A percentile compares a stretch with the other conserved stretches of the same genome.
phyloP scores from a whole-genome alignment of 2,113 vertebrate species.

The Anoplopoma fimbria region DNA sequence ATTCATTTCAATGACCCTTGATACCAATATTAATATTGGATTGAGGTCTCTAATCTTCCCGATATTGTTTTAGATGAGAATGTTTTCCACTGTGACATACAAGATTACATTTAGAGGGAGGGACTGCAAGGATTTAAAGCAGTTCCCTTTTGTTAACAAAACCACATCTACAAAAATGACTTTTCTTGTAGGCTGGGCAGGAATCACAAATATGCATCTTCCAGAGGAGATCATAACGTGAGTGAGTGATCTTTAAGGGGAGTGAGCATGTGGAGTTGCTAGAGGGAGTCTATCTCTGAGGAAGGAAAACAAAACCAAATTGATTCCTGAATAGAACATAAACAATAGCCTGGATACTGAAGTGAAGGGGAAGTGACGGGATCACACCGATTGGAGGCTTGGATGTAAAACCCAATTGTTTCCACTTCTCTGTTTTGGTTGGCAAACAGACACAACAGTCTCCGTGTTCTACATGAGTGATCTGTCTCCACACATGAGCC shows the following conservation, averaged over 20 bases:
- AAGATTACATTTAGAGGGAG: slow-evolving; percentile 52
- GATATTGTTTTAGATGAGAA: slow-evolving; percentile 48
- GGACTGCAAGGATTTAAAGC: slow-evolving; percentile 38
- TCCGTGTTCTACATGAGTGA: slow-evolving; percentile 48
- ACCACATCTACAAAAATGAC: slow-evolving; percentile 43
- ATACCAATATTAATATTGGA: slow-evolving; percentile 24
- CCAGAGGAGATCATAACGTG: slow-evolving; percentile 50
- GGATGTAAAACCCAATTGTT: slow-evolving; percentile 67
- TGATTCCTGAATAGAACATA: slow-evolving; percentile 35
- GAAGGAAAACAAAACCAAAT: slow-evolving; percentile 5
- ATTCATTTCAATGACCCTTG: slow-evolving; percentile 27
- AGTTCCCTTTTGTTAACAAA: slow-evolving; percentile 51
- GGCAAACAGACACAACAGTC: slow-evolving; percentile 42
- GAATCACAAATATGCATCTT: slow-evolving; percentile 57
- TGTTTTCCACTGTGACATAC: slow-evolving; percentile 43
- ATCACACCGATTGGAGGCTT: slow-evolving; percentile 45
- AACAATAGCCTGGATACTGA: slow-evolving; percentile 51
- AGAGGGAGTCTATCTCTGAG: slow-evolving; percentile 38
- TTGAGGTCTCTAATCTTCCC: slow-evolving; percentile 44
- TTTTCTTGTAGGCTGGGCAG: slow-evolving; percentile 17
- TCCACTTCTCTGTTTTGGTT: slow-evolving; percentile 70
- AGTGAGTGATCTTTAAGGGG: slow-evolving; percentile 16
- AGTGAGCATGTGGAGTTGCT: not conserved
- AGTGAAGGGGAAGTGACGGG: slow-evolving; percentile 64
- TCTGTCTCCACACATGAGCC: slow-evolving; percentile 39